Base-by-base conservation (phyloP, 2,797 vertebrate species). In the Mormyrus proboscirostris region DNA sequence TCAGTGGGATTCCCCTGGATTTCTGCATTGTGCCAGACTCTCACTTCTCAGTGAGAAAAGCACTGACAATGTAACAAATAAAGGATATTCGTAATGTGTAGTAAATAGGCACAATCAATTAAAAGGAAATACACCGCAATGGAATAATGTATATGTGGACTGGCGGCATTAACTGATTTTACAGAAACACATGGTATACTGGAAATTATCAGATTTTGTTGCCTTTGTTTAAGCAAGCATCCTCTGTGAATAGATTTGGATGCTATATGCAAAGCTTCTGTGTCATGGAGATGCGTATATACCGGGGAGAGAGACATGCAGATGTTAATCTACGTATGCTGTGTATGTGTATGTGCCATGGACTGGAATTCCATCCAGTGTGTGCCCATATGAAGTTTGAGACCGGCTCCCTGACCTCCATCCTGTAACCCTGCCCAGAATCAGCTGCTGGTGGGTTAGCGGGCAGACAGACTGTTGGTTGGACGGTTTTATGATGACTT, bases 1-100 rank as follows among this genome's bases (percentile, higher is more conserved):
- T 92, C 90, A 88, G 59, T 93, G 94, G 93, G 94, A 94, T 94
- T 95, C 93, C 93, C 94, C 93, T 90, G 89, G 90, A 93, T 89
- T 82, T 89, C 76, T 51, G 12, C 55, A 16, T 25, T 47, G n/a
- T 86, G 50, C 91, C 91, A 92, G 84, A 89, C 83, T 93, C 91
- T 93, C 92, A 92, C 91, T 93, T 94, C 94, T 94, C 92, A 33
- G 29, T 33, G 62, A 69, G 14, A 25, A 69, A 69, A 33, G 22
- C 62, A 69, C 1, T 69, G 62, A 29, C 62, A 33, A 29, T 10
- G 10, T 69, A 33, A 69, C 25, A 69, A 69, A 29, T 29, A 33
- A 69, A 69, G 25, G 6, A 4, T 33, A 29, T 33, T 29, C 33
- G 8, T 69, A 14, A 69, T 69, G 25, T 33, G 62, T 33, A 69